Evolutionary conservation across 1,140 invertebrate species (phyloP).

Genomic region (Phymastichus coffea): DNA sequence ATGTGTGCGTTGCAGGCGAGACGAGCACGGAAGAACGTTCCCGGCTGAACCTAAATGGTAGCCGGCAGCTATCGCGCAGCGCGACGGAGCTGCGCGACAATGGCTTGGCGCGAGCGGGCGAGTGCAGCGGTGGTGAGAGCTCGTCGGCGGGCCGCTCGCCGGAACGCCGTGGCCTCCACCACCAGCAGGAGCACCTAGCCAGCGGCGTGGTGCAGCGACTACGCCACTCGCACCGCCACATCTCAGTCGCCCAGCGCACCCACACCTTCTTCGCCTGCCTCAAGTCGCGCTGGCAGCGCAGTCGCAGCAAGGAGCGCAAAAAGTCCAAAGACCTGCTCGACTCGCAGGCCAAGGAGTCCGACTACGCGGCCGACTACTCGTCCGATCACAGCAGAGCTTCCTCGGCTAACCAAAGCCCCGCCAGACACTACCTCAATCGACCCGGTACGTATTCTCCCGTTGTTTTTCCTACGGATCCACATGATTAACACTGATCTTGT

Average conservation of each 20-base stretch:
- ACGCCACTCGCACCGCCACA: conserved; percentile 43
- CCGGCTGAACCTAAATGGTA: conserved; percentile 46
- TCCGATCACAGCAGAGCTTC: conserved; percentile 67
- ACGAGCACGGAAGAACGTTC: conserved; percentile 12
- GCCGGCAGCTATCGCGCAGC: conserved; percentile 52
- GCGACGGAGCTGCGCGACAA: conserved; percentile 50
- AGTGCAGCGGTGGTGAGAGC: conserved; percentile 26
- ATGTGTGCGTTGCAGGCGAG: not conserved
- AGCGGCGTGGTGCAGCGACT: conserved; percentile 36
- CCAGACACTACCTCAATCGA: conserved; percentile 58
- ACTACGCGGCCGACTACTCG: conserved; percentile 73
- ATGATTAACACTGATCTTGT: too few relatives aligned
- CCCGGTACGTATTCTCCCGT: conserved; percentile 46
- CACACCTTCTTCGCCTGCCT: conserved; percentile 71
- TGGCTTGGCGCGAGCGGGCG: conserved; percentile 26
- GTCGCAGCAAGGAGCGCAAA: conserved; percentile 63
- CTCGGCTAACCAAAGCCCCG: conserved; percentile 68
- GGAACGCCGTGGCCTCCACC: conserved; percentile 28
- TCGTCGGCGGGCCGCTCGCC: conserved; percentile 30
- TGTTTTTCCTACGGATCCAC: too few relatives aligned
- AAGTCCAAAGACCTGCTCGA: conserved; percentile 52
- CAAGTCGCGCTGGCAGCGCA: conserved; percentile 66
- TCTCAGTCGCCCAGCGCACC: conserved; percentile 67
- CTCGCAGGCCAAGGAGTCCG: conserved; percentile 55
- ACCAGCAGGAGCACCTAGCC: conserved; percentile 3